Evolutionary conservation across 2,888 invertebrate genomes (phyloP).

Genomic region (Psococerastis gibbosa): DNA sequence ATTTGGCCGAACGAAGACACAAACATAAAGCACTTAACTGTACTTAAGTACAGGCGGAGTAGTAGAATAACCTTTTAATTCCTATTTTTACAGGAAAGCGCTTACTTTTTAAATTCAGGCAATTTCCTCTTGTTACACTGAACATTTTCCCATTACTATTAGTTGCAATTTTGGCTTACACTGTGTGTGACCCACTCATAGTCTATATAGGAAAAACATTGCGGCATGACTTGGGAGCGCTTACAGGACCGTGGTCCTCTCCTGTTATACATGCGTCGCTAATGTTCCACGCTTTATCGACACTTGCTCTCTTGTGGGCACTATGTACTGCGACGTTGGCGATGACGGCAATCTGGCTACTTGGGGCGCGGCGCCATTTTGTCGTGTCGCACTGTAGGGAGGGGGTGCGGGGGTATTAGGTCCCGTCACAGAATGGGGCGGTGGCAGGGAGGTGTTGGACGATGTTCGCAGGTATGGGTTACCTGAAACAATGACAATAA

Average conservation of each 20-base stretch:
- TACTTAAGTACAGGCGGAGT: no score
- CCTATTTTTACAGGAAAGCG: no score
- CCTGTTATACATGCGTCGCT: slow-evolving; percentile 44
- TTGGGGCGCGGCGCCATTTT: slow-evolving; percentile 34
- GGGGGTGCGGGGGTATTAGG: slow-evolving; percentile 25
- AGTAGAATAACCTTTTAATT: no score
- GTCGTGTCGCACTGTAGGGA: slow-evolving; percentile 20
- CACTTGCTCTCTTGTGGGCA: slow-evolving; percentile 34
- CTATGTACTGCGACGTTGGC: slow-evolving; percentile 33
- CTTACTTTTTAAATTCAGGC: no score
- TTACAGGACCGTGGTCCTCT: slow-evolving; percentile 8
- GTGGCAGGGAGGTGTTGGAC: slow-evolving; percentile 32
- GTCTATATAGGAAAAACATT: no score
- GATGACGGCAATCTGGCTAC: slow-evolving; percentile 30
- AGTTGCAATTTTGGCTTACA: no score
- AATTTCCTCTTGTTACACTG: no score
- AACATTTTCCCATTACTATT: no score
- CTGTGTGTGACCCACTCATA: no score
- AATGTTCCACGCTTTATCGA: slow-evolving; percentile 41
- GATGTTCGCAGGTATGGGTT: slow-evolving; percentile 63
- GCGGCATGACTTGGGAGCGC: neutral
- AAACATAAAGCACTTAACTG: no score
- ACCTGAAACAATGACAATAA: slow-evolving; percentile 19
- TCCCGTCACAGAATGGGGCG: slow-evolving; percentile 20
- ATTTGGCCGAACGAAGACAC: no score